Conservation (phyloP, 2,113 vertebrate species). For the Electrona antarctica region DNA sequence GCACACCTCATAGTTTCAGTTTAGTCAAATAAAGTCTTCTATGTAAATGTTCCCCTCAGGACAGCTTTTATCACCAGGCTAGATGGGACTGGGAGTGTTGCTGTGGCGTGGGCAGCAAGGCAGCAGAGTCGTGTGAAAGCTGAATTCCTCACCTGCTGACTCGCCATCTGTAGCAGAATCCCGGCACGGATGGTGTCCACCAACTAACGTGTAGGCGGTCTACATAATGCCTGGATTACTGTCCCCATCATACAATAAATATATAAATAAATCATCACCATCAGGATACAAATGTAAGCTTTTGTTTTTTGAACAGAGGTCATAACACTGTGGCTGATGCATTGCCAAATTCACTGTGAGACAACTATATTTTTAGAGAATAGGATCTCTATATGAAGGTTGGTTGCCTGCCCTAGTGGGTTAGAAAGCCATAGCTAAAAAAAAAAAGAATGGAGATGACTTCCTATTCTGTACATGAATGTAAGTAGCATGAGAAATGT, state of each 20-base stretch:
- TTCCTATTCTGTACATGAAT: too few relatives aligned
- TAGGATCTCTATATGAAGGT: too few relatives aligned
- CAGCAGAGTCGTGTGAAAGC: constrained; percentile 48
- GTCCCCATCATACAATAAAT: constrained; percentile 2
- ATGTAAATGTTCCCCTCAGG: too few relatives aligned
- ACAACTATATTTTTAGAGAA: not conserved
- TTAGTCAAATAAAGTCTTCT: too few relatives aligned
- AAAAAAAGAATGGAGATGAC: too few relatives aligned
- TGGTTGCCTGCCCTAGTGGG: too few relatives aligned
- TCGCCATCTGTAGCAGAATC: constrained; percentile 64
- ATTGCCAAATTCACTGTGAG: not conserved
- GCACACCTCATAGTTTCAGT: too few relatives aligned
- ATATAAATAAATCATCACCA: not conserved
- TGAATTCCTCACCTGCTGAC: constrained; percentile 61
- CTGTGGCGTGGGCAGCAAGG: constrained; percentile 51
- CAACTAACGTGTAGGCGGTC: constrained; percentile 39
- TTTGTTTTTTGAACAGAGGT: too few relatives aligned
- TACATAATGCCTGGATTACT: constrained; percentile 27
- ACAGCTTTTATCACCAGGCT: constrained; percentile 14
- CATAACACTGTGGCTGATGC: not conserved
- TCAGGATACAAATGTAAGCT: not conserved
- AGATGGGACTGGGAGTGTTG: constrained; percentile 36
- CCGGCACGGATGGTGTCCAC: constrained; percentile 37
- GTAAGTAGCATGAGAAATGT: too few relatives aligned
- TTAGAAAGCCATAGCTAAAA: too few relatives aligned